Conservation (phyloP, 2,888 invertebrate genomes). For the Yponomeuta plumbellus region DNA sequence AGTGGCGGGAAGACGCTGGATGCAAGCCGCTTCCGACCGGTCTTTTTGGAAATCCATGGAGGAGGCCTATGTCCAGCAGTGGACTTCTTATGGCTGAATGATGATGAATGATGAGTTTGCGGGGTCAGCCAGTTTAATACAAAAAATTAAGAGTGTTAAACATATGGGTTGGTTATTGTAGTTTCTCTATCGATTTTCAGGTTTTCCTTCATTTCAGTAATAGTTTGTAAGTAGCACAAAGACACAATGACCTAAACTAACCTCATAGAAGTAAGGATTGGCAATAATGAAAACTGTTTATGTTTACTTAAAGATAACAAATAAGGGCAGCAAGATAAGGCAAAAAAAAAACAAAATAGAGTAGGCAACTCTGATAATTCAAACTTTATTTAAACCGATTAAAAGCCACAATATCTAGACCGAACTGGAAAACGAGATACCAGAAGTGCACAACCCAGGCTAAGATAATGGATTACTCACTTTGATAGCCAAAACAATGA, state of each 20-base stretch:
- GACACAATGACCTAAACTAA: not conserved
- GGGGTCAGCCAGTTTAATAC: too few relatives aligned
- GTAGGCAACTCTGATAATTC: not conserved
- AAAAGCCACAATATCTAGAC: not conserved
- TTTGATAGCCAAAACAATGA: not conserved
- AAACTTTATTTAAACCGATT: not conserved
- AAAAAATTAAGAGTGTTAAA: too few relatives aligned
- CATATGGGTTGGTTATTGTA: too few relatives aligned
- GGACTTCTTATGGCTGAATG: too few relatives aligned
- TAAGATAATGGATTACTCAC: not conserved
- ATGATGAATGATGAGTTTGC: too few relatives aligned
- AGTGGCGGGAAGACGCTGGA: too few relatives aligned
- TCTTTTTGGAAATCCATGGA: too few relatives aligned
- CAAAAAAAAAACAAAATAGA: not conserved
- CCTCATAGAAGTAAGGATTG: not conserved
- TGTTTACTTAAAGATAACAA: conserved; percentile 1
- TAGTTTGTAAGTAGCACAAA: not conserved
- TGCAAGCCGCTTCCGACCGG: too few relatives aligned
- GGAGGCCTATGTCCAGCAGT: too few relatives aligned
- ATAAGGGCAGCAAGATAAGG: conserved; percentile 10
- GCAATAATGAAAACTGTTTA: not conserved
- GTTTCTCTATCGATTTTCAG: too few relatives aligned
- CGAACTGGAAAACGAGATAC: not conserved
- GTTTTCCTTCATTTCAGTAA: too few relatives aligned
- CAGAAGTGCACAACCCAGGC: not conserved